These are phyloP conservation scores for Drosophila saltans DNA, from an alignment of 1,140 invertebrate species.

Conservation along the genomic window DNA sequence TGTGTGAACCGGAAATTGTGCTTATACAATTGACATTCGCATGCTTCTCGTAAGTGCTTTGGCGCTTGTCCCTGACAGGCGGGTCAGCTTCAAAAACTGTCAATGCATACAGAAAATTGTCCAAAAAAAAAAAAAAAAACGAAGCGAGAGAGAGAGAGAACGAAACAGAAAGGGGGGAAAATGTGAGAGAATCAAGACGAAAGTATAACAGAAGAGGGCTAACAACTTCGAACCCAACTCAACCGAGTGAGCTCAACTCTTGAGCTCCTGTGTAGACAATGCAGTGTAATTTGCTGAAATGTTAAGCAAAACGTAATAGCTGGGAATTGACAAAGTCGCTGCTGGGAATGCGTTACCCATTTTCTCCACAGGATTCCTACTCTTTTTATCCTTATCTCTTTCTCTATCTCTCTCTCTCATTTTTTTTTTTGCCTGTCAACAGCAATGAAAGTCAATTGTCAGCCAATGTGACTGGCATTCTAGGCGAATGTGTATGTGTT, in stretches of 20 bases:
- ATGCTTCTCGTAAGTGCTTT: constrained; percentile 31
- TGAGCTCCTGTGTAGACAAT: constrained; percentile 55
- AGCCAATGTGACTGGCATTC: constrained; percentile 56
- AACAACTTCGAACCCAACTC: constrained; percentile 21
- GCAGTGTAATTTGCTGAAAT: constrained; percentile 73
- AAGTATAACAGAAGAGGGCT: constrained; percentile 24
- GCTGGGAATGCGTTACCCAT: constrained; percentile 22
- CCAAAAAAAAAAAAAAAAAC: constrained; percentile 9
- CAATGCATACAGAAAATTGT: constrained; percentile 38
- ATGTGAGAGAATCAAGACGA: constrained; percentile 3
- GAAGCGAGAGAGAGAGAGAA: not conserved
- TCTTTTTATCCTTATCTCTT: constrained; percentile 9
- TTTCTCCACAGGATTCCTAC: not conserved
- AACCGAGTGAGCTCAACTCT: constrained; percentile 32
- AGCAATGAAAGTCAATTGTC: constrained; percentile 78
- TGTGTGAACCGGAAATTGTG: constrained; percentile 67
- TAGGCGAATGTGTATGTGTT: constrained; percentile 30
- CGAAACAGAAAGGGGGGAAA: not conserved
- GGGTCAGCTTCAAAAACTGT: constrained; percentile 37
- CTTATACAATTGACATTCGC: constrained; percentile 63
- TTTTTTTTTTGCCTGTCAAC: constrained; percentile 49
- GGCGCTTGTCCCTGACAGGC: constrained; percentile 27
- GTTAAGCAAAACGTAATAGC: constrained; percentile 74
- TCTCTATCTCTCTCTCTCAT: not conserved
- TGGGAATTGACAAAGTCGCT: constrained; percentile 66